Evolutionary conservation across 2,797 vertebrate species (phyloP).

Genomic region (Parauchenoglanis ngamensis): DNA sequence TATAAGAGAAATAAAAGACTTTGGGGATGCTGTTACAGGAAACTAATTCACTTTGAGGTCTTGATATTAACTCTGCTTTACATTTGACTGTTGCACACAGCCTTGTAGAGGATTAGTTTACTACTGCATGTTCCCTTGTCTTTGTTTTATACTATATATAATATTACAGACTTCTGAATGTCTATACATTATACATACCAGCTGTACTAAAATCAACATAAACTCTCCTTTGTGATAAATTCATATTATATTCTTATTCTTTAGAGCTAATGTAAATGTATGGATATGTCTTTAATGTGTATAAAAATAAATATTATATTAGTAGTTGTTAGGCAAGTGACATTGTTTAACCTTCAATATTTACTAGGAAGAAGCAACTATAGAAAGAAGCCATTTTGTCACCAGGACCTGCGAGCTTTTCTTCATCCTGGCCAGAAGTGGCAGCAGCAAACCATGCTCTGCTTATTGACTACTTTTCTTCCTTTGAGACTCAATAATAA

Average conservation of each 20-base stretch:
- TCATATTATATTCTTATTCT: not conserved
- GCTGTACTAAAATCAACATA: not conserved
- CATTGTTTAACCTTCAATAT: slow-evolving; percentile 43
- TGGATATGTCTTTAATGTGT: not conserved
- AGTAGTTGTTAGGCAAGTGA: slow-evolving; percentile 20
- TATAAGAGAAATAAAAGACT: not conserved
- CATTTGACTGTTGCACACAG: not conserved
- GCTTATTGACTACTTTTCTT: not conserved
- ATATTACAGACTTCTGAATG: slow-evolving; percentile 1
- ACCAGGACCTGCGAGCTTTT: slow-evolving; percentile 24
- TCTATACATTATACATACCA: too few relatives aligned
- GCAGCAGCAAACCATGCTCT: slow-evolving; percentile 16
- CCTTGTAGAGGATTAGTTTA: slow-evolving; percentile 8
- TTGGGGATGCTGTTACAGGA: not conserved
- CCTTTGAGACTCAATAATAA: slow-evolving; percentile 14
- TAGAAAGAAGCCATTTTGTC: slow-evolving; percentile 29
- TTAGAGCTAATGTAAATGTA: not conserved
- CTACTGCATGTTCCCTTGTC: not conserved
- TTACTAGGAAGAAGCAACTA: slow-evolving; percentile 34
- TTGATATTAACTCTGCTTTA: not conserved
- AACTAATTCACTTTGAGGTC: not conserved
- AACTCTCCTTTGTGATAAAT: not conserved
- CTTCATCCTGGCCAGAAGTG: slow-evolving; percentile 33
- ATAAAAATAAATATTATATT: not conserved
- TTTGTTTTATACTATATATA: not conserved